phyloP scores from a whole-genome alignment of 2,113 vertebrate genomes.

The Camelus bactrianus region DNA sequence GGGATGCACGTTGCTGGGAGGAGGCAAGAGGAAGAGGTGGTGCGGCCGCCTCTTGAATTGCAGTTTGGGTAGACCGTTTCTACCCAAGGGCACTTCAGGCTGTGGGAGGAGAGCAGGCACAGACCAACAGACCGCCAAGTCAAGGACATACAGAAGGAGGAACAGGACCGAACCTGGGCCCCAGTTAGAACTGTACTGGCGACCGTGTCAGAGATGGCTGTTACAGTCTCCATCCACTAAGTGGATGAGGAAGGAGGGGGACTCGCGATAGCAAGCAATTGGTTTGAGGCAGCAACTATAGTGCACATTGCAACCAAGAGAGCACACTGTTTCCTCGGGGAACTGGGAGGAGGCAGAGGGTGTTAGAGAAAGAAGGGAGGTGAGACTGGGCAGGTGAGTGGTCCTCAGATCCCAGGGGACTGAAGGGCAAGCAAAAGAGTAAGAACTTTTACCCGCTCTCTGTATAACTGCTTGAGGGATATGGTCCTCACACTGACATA shows the following conservation, averaged over 20 bases:
- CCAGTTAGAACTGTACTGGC: not conserved
- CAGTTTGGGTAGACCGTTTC: not conserved
- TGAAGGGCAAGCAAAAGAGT: constrained; percentile 9
- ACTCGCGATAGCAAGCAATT: not conserved
- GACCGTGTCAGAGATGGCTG: not conserved
- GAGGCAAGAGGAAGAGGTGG: not conserved
- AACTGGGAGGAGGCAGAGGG: not conserved
- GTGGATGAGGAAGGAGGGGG: not conserved
- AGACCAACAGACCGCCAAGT: not conserved
- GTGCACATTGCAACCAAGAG: not conserved
- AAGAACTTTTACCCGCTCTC: not conserved
- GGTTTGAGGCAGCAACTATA: not conserved
- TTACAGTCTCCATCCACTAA: not conserved
- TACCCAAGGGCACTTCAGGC: not conserved
- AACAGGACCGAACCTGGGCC: not conserved
- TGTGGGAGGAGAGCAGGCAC: not conserved
- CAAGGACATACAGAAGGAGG: not conserved
- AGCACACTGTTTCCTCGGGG: not conserved
- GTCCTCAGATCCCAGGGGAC: not conserved
- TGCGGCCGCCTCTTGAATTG: not conserved
- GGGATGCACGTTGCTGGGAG: not conserved
- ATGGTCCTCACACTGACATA: not conserved
- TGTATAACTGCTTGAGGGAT: not conserved
- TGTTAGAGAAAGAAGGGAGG: not conserved
- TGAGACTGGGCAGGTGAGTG: not conserved